Evolutionary conservation across 92 coral and sea anemone genomes (phyloP), one percentile per base, ranked within the genome.

Genomic region (Anthopleura xanthogrammica): DNA sequence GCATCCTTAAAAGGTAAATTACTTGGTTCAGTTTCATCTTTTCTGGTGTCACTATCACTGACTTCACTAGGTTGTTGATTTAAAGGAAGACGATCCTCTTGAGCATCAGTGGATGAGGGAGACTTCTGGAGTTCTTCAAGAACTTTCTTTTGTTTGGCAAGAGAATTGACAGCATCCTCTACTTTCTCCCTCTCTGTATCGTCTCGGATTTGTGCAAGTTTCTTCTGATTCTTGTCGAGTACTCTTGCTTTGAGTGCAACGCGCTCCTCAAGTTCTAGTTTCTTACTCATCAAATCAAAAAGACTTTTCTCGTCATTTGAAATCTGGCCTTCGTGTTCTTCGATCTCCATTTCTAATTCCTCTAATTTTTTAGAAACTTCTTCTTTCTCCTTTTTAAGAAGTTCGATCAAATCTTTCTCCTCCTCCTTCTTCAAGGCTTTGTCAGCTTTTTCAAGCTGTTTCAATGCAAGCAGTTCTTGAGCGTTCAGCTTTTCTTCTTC

Each of bases 261-360:
- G 42, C 87, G 72, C 72, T 94, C 94, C 77, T 89, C 93, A 41
- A 95, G 36, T 7, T 81, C 94, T 66, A 82, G 89, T 75, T 79
- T 86, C 68, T 89, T 92, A 40, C 79, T 77, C 86, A 89, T 86
- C 81, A 94, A 80, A 12, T 83, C 79, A 52, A 77, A 42, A 11
- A 85, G 43, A 78, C 83, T 16, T 68, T 79, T 72, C 39, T 80
- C 76, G 56, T 85, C 43, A 87, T 74, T 22, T 39, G 42, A 16
- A 76, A 89, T 56, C 87, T 88, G 52, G 79, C 22, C 87, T 41
- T 74, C 60, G 48, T 87, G 80, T 3, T 87, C 91, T 17, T 82
- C 77, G n/a, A 93, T 52, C 3, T 80, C 81, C 70, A 73, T 72
- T 72, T 92, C 88, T 29, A 91, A 83, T 85, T 86, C 92, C 9